Evolutionary conservation across 2,797 vertebrate genomes (phyloP), one percentile per base, ranked within the genome.

Genomic region (Siniperca scherzeri): DNA sequence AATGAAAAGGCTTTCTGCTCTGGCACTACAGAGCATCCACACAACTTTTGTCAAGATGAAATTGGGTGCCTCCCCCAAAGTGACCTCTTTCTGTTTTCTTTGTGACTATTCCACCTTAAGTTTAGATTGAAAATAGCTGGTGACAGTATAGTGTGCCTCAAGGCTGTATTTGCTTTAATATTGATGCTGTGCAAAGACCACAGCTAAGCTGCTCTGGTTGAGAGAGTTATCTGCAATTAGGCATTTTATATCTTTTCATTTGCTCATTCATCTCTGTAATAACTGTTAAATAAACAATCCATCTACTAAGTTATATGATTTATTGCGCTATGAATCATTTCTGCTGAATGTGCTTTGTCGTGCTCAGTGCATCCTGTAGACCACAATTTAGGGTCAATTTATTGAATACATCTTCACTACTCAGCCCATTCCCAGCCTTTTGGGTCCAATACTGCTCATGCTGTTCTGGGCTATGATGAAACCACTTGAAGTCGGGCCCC

Each of bases 401-500:
- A 88, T 91, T 84, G 82, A 90, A 88, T 65, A 84, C 70, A 91
- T 93, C 84, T 91, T 87, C 75, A 78, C 84, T 78, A 59, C 87
- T 83, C 77, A 77, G 81, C 74, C 71, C 75, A 14, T 91, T 90
- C 82, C 83, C 81, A 79, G 88, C 71, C 76, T 79, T 86, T 70
- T 87, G 72, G 84, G 81, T 85, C 83, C 74, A 69, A 50, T 82
- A 74, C 50, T 44, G 71, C 80, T 90, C 87, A 70, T 59, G 84
- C 89, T 88, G 86, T 78, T 87, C 81, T 85, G 79, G 87, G 88
- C 79, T 79, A 80, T 84, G 87, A 89, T 86, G 88, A 89, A 93
- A 92, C 90, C 87, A 88, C 91, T 91, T 88, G 88, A 90, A 91
- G 87, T 85, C 66, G 55, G 88, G 89, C 86, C 86, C 77, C 88